Evolutionary conservation across 2,113 vertebrate species (phyloP).

Genomic region (Caretta caretta): DNA sequence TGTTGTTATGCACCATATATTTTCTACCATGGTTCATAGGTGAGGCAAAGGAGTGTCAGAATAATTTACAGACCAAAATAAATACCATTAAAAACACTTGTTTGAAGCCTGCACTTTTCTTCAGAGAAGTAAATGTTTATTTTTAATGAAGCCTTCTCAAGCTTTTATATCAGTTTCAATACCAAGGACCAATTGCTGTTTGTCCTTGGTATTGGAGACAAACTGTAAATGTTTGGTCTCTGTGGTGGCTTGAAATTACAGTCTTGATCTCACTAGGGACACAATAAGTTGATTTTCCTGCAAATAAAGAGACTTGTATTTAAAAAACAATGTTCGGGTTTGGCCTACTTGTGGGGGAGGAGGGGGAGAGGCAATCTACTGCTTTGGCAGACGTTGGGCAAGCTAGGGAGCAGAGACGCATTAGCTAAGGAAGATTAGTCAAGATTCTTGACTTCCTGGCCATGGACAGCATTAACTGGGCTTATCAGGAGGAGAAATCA

Average conservation of each 20-base stretch:
- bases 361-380: not conserved
- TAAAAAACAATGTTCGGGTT: not conserved
- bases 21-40: not conserved
- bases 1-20: not conserved
- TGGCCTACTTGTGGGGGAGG: not conserved
- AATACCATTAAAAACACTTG: not conserved
- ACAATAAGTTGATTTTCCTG: not conserved
- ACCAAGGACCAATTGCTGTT: not conserved
- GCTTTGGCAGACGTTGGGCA: not conserved
- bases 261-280: not conserved
- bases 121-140: not conserved
- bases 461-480: not conserved
- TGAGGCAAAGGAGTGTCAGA: not conserved
- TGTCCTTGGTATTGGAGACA: not conserved
- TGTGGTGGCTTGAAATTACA: not conserved
- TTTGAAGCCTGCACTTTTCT: not conserved
- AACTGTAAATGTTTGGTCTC: not conserved
- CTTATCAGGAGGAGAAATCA: not conserved
- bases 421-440: not conserved
- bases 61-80: not conserved
- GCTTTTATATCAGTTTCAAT: not conserved
- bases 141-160: not conserved
- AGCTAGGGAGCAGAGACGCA: not conserved
- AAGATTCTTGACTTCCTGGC: not conserved
- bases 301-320: not conserved